Conservation (phyloP, 2,797 vertebrate genomes). For the Trichosurus vulpecula region DNA sequence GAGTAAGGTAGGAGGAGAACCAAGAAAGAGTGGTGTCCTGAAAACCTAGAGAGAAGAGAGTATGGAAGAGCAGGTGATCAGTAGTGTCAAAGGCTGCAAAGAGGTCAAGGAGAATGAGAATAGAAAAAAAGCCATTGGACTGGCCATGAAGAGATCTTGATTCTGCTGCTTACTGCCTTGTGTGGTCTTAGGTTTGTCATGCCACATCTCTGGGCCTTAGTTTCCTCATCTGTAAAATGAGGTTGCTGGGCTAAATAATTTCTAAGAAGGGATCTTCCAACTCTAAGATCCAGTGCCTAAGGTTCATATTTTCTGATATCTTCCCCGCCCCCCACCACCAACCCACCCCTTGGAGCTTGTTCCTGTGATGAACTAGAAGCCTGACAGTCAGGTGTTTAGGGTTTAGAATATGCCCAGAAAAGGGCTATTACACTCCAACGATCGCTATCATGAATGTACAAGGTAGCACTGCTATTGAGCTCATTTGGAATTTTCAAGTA, state of each 20-base stretch:
- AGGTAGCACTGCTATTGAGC: background rate
- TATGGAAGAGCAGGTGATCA: background rate
- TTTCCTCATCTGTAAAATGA: background rate
- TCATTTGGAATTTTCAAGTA: slow-evolving; percentile 36
- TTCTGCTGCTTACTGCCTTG: background rate
- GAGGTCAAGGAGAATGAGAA: background rate
- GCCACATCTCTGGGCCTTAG: background rate
- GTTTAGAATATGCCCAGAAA: background rate
- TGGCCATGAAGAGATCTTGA: background rate
- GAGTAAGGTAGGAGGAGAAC: background rate
- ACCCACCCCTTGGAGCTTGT: too few relatives aligned
- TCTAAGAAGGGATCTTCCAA: background rate
- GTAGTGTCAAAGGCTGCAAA: background rate
- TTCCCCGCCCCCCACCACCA: too few relatives aligned
- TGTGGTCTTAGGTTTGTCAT: background rate
- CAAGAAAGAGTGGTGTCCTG: background rate
- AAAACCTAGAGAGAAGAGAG: background rate
- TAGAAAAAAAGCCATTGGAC: background rate
- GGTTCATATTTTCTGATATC: background rate
- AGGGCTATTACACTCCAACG: background rate
- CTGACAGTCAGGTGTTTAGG: background rate
- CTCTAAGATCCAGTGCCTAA: background rate
- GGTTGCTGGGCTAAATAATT: background rate
- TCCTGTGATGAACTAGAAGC: background rate
- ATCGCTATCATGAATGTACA: background rate